Evolutionary conservation across 2,888 invertebrate species (phyloP).

Genomic region (Toxonevra muliebris): DNA sequence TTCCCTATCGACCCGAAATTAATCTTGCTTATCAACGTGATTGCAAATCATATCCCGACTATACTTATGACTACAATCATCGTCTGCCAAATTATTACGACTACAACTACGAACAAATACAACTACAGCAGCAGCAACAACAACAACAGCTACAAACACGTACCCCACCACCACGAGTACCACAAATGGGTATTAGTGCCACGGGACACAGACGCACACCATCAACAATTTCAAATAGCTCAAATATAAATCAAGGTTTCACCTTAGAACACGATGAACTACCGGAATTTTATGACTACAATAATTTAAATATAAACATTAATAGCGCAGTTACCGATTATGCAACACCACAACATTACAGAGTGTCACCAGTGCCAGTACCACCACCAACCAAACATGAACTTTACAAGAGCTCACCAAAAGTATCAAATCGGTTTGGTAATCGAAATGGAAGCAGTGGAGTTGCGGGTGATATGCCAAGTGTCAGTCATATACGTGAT

Average conservation of each 20-base stretch:
- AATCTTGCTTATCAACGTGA: constrained; percentile 62
- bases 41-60: constrained; percentile 64
- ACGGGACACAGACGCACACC: constrained; percentile 77
- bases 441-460: constrained; percentile 7
- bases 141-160: constrained; percentile 43
- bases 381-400: constrained; percentile 55
- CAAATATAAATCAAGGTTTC: constrained; percentile 73
- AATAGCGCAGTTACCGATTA: constrained; percentile 33
- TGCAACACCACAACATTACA: constrained; percentile 33
- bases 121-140: constrained; percentile 34
- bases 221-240: constrained; percentile 74
- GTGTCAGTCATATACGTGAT: constrained; percentile 54
- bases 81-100: constrained; percentile 62
- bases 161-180: constrained; percentile 63
- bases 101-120: constrained; percentile 56
- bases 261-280: constrained; percentile 70
- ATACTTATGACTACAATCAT: constrained; percentile 61
- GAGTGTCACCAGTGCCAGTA: constrained; percentile 30
- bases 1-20: constrained; percentile 63
- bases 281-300: constrained; percentile 55
- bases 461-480: constrained; percentile 24
- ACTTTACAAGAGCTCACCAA: constrained; percentile 55
- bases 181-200: constrained; percentile 64
- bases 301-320: constrained; percentile 45
- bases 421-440: constrained; percentile 50